Percentiles rank a stretch among this genome's conserved stretches.
Evolutionary conservation across 2,797 vertebrate species (phyloP).

Genomic region (Mallotus villosus): DNA sequence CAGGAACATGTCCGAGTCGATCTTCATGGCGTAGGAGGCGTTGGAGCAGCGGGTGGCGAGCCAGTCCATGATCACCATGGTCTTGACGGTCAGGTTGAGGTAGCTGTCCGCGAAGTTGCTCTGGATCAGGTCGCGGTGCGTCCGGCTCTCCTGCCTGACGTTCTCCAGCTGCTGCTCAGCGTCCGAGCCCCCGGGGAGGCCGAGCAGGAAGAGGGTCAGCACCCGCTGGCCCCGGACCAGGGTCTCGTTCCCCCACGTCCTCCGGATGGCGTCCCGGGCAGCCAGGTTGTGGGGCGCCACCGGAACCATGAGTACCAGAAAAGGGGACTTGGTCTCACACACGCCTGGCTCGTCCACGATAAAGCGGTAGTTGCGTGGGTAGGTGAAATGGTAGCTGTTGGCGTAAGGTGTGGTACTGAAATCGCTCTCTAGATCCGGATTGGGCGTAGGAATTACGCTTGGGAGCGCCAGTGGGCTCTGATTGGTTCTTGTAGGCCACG

Average conservation of each 20-base stretch:
- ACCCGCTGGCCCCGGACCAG: constrained; percentile 60
- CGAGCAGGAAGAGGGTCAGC: constrained; percentile 74
- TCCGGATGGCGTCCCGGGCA: constrained; percentile 60
- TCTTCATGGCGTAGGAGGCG: constrained; percentile 72
- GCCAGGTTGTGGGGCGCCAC: constrained; percentile 35
- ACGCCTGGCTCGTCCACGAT: constrained; percentile 65
- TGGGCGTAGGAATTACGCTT: not conserved
- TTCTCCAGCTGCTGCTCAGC: constrained; percentile 34
- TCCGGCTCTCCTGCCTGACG: constrained; percentile 55
- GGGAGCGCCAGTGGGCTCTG: not conserved
- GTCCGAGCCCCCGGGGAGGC: constrained; percentile 7
- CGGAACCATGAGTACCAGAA: constrained; percentile 76
- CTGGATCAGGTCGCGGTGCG: constrained; percentile 72
- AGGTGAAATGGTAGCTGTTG: constrained; percentile 48
- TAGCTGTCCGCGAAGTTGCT: constrained; percentile 77
- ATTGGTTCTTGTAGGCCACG: not conserved
- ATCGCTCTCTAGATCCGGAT: not conserved
- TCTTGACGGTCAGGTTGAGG: constrained; percentile 78
- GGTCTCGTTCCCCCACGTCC: constrained; percentile 76
- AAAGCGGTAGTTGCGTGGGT: constrained; percentile 69
- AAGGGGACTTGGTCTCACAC: constrained; percentile 56
- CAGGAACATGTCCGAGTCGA: constrained; percentile 79
- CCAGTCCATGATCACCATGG: constrained; percentile 79
- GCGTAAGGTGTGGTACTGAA: not conserved
- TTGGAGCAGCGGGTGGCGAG: constrained; percentile 60